Conservation (phyloP, 2,888 invertebrate genomes). For the Magallana nippona region DNA sequence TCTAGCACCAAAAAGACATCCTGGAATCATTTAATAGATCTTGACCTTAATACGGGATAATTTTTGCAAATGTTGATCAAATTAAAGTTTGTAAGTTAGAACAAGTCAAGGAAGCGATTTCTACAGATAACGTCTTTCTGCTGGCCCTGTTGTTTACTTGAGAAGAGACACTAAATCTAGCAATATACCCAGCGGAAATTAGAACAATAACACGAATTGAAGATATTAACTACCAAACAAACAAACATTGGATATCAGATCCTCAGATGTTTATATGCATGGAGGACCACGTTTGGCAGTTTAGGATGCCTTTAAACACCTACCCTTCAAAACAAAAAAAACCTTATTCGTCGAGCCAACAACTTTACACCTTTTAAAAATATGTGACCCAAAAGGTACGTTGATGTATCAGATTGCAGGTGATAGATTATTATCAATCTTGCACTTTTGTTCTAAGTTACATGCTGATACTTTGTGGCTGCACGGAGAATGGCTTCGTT, state of each 20-base stretch:
- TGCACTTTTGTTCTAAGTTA: constrained; percentile 26
- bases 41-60: too few species aligned
- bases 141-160: neutral
- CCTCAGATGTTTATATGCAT: constrained; percentile 18
- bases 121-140: too few species aligned
- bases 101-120: neutral
- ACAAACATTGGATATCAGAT: neutral
- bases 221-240: constrained; percentile 9
- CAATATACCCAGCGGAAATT: neutral
- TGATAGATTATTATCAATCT: constrained; percentile 9
- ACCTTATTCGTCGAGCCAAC: neutral
- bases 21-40: too few species aligned
- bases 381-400: constrained; percentile 15
- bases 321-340: neutral
- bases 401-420: constrained; percentile 2
- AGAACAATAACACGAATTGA: neutral
- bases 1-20: too few species aligned
- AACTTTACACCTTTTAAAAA: constrained; percentile 30
- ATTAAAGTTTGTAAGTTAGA: neutral
- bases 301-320: constrained; percentile 18
- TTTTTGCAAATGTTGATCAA: too few species aligned
- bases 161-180: neutral
- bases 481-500: neutral
- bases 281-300: neutral
- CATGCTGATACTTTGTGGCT: constrained; percentile 21